Conservation (phyloP, 2,888 invertebrate species). For the Macaria notata region DNA sequence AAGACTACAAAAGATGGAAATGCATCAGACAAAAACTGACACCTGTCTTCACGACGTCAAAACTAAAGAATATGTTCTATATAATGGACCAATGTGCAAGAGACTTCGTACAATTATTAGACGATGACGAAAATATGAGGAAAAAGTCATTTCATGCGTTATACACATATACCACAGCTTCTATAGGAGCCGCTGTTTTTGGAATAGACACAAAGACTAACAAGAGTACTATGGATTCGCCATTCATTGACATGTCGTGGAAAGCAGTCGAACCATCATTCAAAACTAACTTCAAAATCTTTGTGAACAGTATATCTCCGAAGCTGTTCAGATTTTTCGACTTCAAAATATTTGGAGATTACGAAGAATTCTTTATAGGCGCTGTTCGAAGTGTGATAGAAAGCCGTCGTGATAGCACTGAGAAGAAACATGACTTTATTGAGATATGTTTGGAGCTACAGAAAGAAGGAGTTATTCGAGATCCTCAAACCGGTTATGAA, state of each 20-base stretch:
- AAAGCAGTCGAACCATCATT: conserved; percentile 42
- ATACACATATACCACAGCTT: conserved; percentile 56
- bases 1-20: conserved; percentile 60
- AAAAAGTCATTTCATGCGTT: conserved; percentile 49
- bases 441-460: conserved; percentile 60
- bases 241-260: conserved; percentile 56
- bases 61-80: conserved; percentile 66
- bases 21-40: conserved; percentile 61
- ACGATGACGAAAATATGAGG: conserved; percentile 38
- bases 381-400: conserved; percentile 54
- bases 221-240: conserved; percentile 59
- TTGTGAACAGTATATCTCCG: conserved; percentile 43
- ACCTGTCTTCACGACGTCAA: conserved; percentile 61
- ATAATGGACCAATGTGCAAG: conserved; percentile 55
- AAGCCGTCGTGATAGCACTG: conserved; percentile 38
- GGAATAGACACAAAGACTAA: conserved; percentile 59
- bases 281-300: conserved; percentile 36
- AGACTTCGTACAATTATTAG: conserved; percentile 53
- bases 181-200: conserved; percentile 65
- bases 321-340: conserved; percentile 44
- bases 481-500: conserved; percentile 47
- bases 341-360: conserved; percentile 51
- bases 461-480: conserved; percentile 51
- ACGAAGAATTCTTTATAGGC: conserved; percentile 57
- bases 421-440: conserved; percentile 54